These are phyloP conservation scores for Schmidtea mediterranea DNA, from an alignment of 1,140 invertebrate species.

Conservation along the genomic window DNA sequence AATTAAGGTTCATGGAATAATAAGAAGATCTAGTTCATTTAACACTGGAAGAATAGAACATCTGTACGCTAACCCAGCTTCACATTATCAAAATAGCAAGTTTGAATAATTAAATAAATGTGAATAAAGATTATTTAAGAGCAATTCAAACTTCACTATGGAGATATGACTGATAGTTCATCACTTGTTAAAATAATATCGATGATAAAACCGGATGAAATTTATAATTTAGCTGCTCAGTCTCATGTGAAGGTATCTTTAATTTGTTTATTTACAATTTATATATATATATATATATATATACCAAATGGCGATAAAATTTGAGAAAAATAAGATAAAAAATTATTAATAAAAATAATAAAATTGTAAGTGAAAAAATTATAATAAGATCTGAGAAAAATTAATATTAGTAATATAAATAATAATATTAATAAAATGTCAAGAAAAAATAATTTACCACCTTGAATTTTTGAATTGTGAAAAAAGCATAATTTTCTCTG, in stretches of 20 bases:
- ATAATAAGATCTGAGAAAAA: too few species aligned
- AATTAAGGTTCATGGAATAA: slow-evolving; percentile 59
- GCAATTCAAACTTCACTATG: slow-evolving; percentile 78
- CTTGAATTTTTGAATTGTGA: too few species aligned
- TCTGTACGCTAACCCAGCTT: slow-evolving; percentile 58
- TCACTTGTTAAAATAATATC: slow-evolving; percentile 80
- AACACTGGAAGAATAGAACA: slow-evolving; percentile 85
- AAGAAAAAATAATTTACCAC: too few species aligned
- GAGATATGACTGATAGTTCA: slow-evolving; percentile 90
- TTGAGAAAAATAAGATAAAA: too few species aligned
- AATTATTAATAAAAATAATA: too few species aligned
- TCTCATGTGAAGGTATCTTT: slow-evolving; percentile 77
- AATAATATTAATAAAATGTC: too few species aligned
- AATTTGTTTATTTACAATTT: too few species aligned
- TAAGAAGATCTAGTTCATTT: slow-evolving; percentile 71
- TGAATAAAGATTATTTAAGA: slow-evolving; percentile 15
- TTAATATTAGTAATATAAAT: too few species aligned
- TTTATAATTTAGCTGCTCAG: slow-evolving; percentile 97
- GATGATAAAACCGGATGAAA: slow-evolving; percentile 57
- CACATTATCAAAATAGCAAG: slow-evolving; percentile 37
- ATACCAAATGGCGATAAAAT: too few species aligned
- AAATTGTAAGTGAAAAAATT: too few species aligned
- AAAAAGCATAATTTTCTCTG: too few species aligned
- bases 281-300: too few species aligned
- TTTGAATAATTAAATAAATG: slow-evolving; percentile 4